These are phyloP conservation scores for Elachura formosa DNA, from an alignment of 2,113 vertebrate species.

Conservation along the genomic window DNA sequence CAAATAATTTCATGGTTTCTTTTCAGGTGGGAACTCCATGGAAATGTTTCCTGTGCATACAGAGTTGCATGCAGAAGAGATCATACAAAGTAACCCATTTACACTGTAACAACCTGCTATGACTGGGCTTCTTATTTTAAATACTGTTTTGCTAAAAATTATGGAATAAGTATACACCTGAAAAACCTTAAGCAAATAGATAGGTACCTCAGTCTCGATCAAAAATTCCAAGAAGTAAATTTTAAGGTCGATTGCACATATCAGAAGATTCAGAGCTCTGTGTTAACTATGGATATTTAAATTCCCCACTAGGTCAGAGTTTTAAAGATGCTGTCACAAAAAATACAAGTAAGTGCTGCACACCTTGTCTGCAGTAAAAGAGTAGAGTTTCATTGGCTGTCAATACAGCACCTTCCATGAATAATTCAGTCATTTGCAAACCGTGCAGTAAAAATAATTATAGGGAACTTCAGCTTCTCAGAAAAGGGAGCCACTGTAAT, in stretches of 20 bases:
- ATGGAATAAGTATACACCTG: not conserved
- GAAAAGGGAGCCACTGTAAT: conserved; percentile 6
- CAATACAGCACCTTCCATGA: not conserved
- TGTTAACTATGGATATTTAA: not conserved
- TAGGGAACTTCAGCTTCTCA: not conserved
- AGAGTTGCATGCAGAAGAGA: not conserved
- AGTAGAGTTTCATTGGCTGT: not conserved
- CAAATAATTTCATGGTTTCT: not conserved
- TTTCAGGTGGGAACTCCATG: not conserved
- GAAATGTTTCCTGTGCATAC: not conserved
- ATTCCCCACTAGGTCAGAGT: not conserved
- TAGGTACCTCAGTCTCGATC: not conserved
- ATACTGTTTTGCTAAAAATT: not conserved
- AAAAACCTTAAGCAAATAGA: not conserved
- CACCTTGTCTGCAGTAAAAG: not conserved
- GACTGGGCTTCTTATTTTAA: not conserved
- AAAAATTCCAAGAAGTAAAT: not conserved
- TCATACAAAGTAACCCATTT: not conserved
- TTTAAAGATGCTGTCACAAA: not conserved
- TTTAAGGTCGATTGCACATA: not conserved
- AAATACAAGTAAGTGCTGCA: not conserved
- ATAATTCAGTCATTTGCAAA: conserved; percentile 23
- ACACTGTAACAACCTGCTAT: not conserved
- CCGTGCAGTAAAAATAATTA: not conserved
- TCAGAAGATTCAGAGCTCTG: not conserved